A percentile compares a stretch with the other conserved stretches of the same genome.
phyloP scores from a whole-genome alignment of 2,797 vertebrate species.

The Gymnodraco acuticeps region DNA sequence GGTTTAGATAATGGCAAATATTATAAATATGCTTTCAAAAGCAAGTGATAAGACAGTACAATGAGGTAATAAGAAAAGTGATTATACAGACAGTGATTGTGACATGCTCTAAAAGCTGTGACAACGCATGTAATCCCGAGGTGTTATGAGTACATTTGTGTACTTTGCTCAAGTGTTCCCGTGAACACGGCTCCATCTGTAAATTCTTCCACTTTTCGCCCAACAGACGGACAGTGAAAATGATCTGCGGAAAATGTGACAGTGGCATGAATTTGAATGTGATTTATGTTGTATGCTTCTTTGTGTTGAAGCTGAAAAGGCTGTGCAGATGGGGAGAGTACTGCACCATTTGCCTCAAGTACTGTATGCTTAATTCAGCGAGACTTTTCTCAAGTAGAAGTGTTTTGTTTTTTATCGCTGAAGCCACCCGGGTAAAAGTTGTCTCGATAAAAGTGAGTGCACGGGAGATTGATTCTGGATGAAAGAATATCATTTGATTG shows the following conservation, averaged over 20 bases:
- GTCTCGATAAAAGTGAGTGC: background rate
- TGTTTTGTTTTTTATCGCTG: background rate
- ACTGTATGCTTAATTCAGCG: constrained; percentile 51
- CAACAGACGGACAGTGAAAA: constrained; percentile 48
- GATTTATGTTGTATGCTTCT: constrained; percentile 56
- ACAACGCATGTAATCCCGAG: constrained; percentile 7
- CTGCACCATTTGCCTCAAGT: constrained; percentile 47
- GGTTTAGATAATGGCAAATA: background rate
- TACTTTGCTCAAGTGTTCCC: constrained; percentile 29
- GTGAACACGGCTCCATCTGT: constrained; percentile 34
- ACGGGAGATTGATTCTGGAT: background rate
- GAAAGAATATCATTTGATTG: constrained; percentile 11
- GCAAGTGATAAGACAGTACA: background rate
- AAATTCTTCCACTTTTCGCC: constrained; percentile 40
- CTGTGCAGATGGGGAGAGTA: constrained; percentile 49
- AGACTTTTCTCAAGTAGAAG: constrained; percentile 53
- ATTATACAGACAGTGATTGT: background rate
- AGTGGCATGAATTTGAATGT: constrained; percentile 57
- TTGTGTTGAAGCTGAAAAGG: constrained; percentile 53
- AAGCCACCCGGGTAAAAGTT: constrained; percentile 23
- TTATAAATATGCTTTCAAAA: background rate
- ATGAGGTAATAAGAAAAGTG: background rate
- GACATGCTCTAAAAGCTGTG: constrained; percentile 6
- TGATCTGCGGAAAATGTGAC: constrained; percentile 71
- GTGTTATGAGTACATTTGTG: constrained; percentile 23